phyloP scores from a whole-genome alignment of 1,140 invertebrate species.

The Drosophila tristis region DNA sequence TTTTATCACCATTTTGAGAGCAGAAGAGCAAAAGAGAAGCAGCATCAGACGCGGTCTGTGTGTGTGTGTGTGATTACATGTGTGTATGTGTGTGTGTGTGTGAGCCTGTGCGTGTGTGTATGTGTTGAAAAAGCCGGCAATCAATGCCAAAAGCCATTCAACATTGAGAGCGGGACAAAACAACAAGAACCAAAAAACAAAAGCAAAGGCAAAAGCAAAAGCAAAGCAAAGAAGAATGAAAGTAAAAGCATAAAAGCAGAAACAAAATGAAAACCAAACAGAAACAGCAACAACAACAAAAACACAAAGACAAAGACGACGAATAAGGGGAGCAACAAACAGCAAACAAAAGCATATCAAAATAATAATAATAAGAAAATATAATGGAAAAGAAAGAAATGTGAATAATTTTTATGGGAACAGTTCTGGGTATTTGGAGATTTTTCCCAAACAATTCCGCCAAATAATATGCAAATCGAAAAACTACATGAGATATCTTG shows the following conservation, averaged over 20 bases:
- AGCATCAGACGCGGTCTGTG: conserved; percentile 6
- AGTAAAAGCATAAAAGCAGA: conserved; percentile 69
- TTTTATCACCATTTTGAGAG: conserved; percentile 69
- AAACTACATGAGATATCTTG: too few species aligned
- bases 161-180: conserved; percentile 42
- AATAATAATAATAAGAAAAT: conserved; percentile 1
- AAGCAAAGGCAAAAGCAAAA: conserved; percentile 23
- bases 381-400: conserved; percentile 6
- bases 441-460: too few species aligned
- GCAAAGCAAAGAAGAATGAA: conserved; percentile 56
- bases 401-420: background rate
- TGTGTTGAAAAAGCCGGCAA: conserved; percentile 76
- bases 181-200: conserved; percentile 52
- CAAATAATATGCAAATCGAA: too few species aligned
- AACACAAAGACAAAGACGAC: conserved; percentile 37
- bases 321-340: conserved; percentile 66
- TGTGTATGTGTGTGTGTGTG: conserved; percentile 20
- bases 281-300: conserved; percentile 13
- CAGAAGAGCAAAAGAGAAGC: conserved; percentile 19
- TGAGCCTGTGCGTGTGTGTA: conserved; percentile 23
- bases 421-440: too few species aligned
- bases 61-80: conserved; percentile 29
- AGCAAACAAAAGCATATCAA: conserved; percentile 25
- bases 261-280: conserved; percentile 32
- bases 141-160: conserved; percentile 61